Conservation (phyloP, 2,888 invertebrate genomes). For the Conus canariensis region DNA sequence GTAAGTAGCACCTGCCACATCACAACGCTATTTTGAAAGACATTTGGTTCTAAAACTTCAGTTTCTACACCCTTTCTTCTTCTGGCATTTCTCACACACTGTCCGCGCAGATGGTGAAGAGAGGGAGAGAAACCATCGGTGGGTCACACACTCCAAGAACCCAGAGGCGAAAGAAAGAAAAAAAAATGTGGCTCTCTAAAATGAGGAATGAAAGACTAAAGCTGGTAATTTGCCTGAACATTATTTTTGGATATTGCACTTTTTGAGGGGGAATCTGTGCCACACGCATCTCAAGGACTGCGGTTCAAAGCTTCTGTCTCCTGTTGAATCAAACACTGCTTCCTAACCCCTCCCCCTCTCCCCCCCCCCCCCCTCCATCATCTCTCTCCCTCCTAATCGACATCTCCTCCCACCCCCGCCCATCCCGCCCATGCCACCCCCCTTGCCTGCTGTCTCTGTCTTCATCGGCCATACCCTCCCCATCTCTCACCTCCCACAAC, state of each 20-base stretch:
- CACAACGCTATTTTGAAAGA: not conserved
- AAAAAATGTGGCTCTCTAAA: constrained; percentile 5
- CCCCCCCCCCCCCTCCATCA: not conserved
- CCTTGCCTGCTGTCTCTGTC: no score
- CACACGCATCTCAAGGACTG: no score
- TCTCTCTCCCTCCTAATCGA: not conserved
- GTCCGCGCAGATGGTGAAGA: not conserved
- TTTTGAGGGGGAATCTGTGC: not conserved
- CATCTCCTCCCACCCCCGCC: not conserved
- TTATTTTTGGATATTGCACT: not conserved
- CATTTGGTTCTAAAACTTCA: not conserved
- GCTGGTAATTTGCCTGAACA: not conserved
- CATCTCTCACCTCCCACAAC: no score
- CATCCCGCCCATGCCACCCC: not conserved
- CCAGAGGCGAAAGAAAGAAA: not conserved
- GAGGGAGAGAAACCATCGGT: no score
- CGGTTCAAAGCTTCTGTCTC: not conserved
- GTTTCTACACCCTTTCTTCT: not conserved
- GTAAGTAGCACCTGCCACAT: not conserved
- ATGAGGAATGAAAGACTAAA: constrained; percentile 2
- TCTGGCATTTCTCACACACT: not conserved
- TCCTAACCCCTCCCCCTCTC: not conserved
- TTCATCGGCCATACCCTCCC: no score
- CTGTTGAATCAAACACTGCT: not conserved
- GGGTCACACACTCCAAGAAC: not conserved